phyloP scores from a whole-genome alignment of 1,140 invertebrate genomes.

The Zelostemma sp. region DNA sequence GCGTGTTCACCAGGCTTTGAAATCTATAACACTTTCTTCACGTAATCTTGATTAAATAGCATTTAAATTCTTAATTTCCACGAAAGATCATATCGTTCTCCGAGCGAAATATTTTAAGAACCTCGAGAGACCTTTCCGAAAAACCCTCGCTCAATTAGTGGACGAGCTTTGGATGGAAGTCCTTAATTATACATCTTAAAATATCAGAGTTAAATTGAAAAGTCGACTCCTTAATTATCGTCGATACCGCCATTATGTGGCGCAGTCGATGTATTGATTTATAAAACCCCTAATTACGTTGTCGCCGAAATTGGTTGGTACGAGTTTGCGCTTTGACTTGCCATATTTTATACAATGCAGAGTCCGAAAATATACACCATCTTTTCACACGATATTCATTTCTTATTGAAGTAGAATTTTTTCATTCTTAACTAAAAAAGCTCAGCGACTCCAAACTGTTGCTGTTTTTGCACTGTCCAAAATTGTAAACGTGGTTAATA shows the following conservation, averaged over 20 bases:
- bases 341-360: too few relatives aligned
- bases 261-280: constrained; percentile 50
- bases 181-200: constrained; percentile 66
- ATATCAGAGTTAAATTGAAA: constrained; percentile 66
- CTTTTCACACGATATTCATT: too few relatives aligned
- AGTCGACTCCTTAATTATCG: constrained; percentile 62
- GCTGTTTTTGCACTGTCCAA: too few relatives aligned
- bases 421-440: too few relatives aligned
- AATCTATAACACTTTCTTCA: too few relatives aligned
- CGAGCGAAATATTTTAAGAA: constrained; percentile 36
- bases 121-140: constrained; percentile 26
- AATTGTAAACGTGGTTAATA: constrained; percentile 33
- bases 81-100: constrained; percentile 29
- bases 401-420: too few relatives aligned
- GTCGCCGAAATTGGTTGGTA: constrained; percentile 18
- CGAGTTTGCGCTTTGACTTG: not conserved
- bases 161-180: constrained; percentile 42
- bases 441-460: too few relatives aligned
- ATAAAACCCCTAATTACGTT: constrained; percentile 58
- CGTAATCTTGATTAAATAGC: too few relatives aligned
- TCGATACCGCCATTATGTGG: constrained; percentile 52
- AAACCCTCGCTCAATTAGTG: constrained; percentile 57
- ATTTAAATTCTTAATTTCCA: constrained; percentile 17
- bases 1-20: too few relatives aligned
- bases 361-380: too few relatives aligned